Percentiles rank a stretch among this genome's conserved stretches.
These are phyloP conservation scores for Saccopteryx leptura DNA, from an alignment of 2,113 vertebrate species.

Conservation along the genomic window DNA sequence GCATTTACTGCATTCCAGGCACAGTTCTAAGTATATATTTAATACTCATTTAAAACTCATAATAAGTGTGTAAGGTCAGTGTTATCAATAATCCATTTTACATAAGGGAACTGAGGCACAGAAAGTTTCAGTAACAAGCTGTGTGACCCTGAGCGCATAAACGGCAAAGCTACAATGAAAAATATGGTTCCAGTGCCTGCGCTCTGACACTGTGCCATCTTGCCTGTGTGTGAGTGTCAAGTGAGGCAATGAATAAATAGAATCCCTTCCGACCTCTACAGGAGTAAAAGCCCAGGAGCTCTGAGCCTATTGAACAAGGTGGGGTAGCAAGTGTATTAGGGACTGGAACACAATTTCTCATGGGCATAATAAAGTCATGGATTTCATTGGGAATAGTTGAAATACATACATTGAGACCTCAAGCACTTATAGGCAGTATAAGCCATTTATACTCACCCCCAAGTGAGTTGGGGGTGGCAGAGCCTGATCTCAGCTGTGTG, in stretches of 20 bases:
- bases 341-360: neutral
- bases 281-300: neutral
- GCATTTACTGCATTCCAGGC: neutral
- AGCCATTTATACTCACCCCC: too few relatives aligned
- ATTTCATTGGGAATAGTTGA: neutral
- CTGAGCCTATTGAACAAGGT: neutral
- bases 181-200: neutral
- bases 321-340: neutral
- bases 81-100: conserved; percentile 7
- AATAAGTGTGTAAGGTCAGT: neutral
- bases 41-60: conserved; percentile 20
- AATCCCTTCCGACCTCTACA: neutral
- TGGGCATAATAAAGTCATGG: neutral
- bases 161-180: conserved; percentile 33
- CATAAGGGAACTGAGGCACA: neutral
- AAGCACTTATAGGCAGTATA: neutral
- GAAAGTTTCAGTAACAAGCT: neutral
- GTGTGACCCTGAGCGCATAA: neutral
- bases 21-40: conserved; percentile 19
- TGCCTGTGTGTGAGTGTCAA: neutral
- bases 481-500: neutral
- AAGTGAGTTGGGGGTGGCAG: neutral
- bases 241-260: neutral
- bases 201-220: neutral
- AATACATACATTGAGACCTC: neutral